Evolutionary conservation across 2,888 invertebrate species (phyloP).

Genomic region (Pammene fasciana): DNA sequence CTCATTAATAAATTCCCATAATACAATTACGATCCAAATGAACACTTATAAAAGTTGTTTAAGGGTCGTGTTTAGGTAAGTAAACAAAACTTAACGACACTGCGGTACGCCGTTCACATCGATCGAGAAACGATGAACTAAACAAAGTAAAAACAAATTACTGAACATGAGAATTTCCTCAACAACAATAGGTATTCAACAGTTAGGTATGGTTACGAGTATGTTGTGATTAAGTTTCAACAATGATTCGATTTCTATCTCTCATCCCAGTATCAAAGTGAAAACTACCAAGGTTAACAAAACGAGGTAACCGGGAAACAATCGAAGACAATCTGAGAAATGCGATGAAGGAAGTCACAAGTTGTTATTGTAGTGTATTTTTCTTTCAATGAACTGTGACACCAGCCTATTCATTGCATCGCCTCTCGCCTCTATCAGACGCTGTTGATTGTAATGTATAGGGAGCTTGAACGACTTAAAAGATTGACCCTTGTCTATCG

Average conservation of each 20-base stretch:
- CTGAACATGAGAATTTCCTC: constrained; percentile 41
- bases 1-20: no score
- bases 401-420: constrained; percentile 31
- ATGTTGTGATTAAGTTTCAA: constrained; percentile 35
- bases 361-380: constrained; percentile 25
- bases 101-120: constrained; percentile 9
- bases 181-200: constrained; percentile 44
- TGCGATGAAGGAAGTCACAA: constrained; percentile 25
- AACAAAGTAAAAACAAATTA: constrained; percentile 39
- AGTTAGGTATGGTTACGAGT: constrained; percentile 32
- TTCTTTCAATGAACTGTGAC: constrained; percentile 36
- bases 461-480: constrained; percentile 56
- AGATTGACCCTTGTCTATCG: constrained; percentile 61
- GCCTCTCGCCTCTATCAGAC: constrained; percentile 38
- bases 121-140: constrained; percentile 29
- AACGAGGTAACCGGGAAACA: constrained; percentile 29
- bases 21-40: no score
- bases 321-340: constrained; percentile 28
- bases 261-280: constrained; percentile 33
- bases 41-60: no score
- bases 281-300: constrained; percentile 37
- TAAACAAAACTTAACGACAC: neutral
- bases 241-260: constrained; percentile 33
- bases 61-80: no score
- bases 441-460: constrained; percentile 65